A percentile compares a stretch with the other conserved stretches of the same genome.
Evolutionary conservation across 2,113 vertebrate species (phyloP).

Genomic region (Aptenodytes patagonicus): DNA sequence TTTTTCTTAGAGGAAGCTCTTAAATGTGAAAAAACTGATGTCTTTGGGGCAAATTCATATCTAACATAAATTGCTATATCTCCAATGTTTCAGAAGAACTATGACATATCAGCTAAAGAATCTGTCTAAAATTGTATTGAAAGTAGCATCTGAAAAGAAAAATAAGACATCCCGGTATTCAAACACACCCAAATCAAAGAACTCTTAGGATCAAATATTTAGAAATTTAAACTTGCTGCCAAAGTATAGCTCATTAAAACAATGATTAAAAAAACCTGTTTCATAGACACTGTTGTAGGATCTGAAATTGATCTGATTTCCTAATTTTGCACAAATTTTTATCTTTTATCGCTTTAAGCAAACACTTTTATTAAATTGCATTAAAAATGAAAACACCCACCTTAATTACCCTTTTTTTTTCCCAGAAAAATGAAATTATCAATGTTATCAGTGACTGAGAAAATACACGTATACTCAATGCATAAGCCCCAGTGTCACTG

Average conservation of each 20-base stretch:
- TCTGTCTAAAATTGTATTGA: not conserved
- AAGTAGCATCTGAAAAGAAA: not conserved
- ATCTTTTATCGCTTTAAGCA: not conserved
- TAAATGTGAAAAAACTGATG: not conserved
- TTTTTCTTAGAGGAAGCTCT: not conserved
- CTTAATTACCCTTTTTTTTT: not conserved
- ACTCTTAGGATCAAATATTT: not conserved
- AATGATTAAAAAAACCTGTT: not conserved
- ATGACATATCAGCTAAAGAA: not conserved
- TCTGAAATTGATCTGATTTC: not conserved
- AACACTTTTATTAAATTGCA: not conserved
- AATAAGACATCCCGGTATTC: not conserved
- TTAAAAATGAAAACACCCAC: not conserved
- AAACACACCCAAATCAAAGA: not conserved
- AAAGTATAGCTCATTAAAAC: not conserved
- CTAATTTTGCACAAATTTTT: not conserved
- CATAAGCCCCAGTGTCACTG: not conserved
- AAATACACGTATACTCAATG: fast-evolving
- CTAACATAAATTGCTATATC: not conserved
- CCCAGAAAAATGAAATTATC: not conserved
- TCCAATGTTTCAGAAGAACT: not conserved
- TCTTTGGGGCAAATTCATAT: not conserved
- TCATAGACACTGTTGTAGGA: not conserved
- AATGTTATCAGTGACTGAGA: not conserved
- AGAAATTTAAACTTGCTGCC: not conserved